These are phyloP conservation scores for Coturnix japonica DNA, from an alignment of 2,113 vertebrate genomes.

Conservation along the genomic window DNA sequence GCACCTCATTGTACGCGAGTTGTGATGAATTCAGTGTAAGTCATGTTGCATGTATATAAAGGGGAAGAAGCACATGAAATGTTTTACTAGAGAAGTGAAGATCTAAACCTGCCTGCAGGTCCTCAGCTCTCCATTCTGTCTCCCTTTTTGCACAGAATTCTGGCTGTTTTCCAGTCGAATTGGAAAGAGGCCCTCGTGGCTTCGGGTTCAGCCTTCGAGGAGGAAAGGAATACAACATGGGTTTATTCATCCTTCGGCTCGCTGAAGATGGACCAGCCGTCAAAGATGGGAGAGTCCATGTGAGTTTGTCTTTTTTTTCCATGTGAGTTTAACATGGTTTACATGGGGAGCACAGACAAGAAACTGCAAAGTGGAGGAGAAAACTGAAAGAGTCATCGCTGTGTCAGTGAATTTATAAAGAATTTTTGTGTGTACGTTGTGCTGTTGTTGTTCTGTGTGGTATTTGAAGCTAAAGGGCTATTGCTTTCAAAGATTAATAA, in stretches of 20 bases:
- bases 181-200: slow-evolving; percentile 91
- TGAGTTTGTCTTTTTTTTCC: slow-evolving; percentile 87
- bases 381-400: neutral
- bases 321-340: rapidly evolving
- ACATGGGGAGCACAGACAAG: neutral
- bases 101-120: neutral
- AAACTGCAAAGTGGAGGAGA: neutral
- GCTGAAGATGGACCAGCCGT: slow-evolving; percentile 94
- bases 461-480: neutral
- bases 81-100: neutral
- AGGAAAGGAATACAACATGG: slow-evolving; percentile 99
- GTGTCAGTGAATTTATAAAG: neutral
- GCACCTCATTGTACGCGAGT: rapidly evolving
- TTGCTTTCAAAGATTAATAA: neutral
- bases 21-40: neutral
- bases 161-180: slow-evolving; percentile 90
- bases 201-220: slow-evolving; percentile 97
- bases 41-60: neutral
- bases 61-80: neutral
- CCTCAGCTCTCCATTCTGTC: neutral
- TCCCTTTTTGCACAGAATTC: slow-evolving; percentile 63
- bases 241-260: slow-evolving; percentile 94
- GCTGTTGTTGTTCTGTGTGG: neutral
- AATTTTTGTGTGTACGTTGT: neutral
- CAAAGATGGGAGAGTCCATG: slow-evolving; percentile 91